Base-by-base conservation (phyloP, 2,888 invertebrate species). In the Catocala nupta region DNA sequence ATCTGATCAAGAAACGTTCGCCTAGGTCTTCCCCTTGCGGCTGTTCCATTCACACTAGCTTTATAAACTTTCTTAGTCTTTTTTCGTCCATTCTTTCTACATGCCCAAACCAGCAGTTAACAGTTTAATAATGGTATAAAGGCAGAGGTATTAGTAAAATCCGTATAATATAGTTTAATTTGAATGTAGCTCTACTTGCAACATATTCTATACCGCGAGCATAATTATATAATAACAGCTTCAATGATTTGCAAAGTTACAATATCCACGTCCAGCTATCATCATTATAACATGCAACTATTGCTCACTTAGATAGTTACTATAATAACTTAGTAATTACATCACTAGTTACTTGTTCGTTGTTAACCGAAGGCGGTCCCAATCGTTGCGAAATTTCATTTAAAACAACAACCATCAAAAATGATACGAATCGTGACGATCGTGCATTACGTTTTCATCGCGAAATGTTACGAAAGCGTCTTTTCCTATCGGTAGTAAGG, bases 361-460 rank as follows among this genome's bases (percentile, higher is more conserved):
- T 55, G 44, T 59, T 52, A 58, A 59, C 52, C 34, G 36, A 43
- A 52, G 48, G 55, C 34, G 48, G 49, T 58, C 53, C 59, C 47
- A 61, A 57, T 33, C n/a, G 56, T 76, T 76, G 57, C 71, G 61
- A 73, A 77, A 73, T 33, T 56, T 51, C 59, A 67, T 76, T 71
- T 59, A 77, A 68, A 73, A 77, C 65, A 70, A 73, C 65, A 70
- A 66, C 68, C 59, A 68, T 74, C 73, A 69, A 72, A 65, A 74
- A 77, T 70, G 42, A 73, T 73, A 64, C 57, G 59, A 77, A 70
- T 80, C 81, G 81, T 82, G 78, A 81, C 68, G 67, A 66, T 76
- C 80, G 78, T 78, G 78, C 77, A 71, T 74, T 75, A 75, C 66
- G 63, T 71, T 78, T 75, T 54, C 72, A 62, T 73, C 63, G 65